Base-by-base conservation (phyloP, 2,888 invertebrate genomes). In the Sarcophaga caerulescens region DNA sequence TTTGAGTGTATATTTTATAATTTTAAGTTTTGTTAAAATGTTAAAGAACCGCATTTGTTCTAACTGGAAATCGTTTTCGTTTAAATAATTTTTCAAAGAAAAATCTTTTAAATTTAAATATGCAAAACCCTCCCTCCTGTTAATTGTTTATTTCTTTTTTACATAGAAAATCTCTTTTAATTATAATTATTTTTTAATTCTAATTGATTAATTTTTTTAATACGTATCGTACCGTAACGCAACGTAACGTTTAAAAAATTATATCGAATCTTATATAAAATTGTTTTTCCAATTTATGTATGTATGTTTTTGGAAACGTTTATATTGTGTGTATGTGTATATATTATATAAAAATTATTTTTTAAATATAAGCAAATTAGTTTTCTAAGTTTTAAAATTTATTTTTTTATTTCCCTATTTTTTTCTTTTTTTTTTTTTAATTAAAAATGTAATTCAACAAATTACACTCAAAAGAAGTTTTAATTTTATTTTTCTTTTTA, bases 101-200 rank as follows among this genome's bases (percentile, higher is more conserved):
- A 63, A 63, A 14, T 3, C 10, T 44, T 66, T 44, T 44, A 44
- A 44, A 44, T n/a, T n/a, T n/a, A 47, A 17, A 35, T n/a, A 21
- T 68, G 2, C n/a, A 71, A 21, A 65, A 25, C 63, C 35, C 57
- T 71, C 52, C 12, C 44, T 57, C 68, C 62, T 80, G 79, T 80
- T 82, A 79, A 73, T 76, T 85, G 79, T 79, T 85, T n/a, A n/a
- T n/a, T 81, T 60, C 4, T 63, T 68, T 35, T 70, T 77, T 70
- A 63, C 44, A 79, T 85, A 82, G 85, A 57, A 68, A 85, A 85
- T 85, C 82, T 82, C 62, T 14, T 65, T 17, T 76, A 66, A 47
- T 75, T 75, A 79, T 78, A 47, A 75, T 75, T 78, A 70, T 78
- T 68, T 17, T 68, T 78, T 45, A 68, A 69, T 69, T 45, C 47